Evolutionary conservation across 2,113 vertebrate species (phyloP).

Genomic region (Spilogale gracilis): DNA sequence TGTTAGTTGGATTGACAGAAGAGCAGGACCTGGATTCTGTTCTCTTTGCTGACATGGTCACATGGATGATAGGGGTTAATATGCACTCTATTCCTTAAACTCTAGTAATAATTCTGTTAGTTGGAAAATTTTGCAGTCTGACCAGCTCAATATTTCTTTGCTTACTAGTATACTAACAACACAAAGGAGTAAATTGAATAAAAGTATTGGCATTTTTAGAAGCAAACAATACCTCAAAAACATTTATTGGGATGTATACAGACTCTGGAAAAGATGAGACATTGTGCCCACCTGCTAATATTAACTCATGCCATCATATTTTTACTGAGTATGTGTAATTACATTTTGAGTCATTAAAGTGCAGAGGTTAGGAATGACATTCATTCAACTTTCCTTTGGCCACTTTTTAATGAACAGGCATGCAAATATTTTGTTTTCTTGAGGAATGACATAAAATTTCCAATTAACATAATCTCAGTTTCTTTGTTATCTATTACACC

Average conservation of each 20-base stretch:
- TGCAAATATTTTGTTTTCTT: slow-evolving; percentile 58
- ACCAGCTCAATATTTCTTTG: slow-evolving; percentile 45
- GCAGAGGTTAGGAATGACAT: neutral
- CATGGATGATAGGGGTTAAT: neutral
- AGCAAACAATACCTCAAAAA: neutral
- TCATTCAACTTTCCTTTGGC: neutral
- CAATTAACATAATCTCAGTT: slow-evolving; percentile 68
- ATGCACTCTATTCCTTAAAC: slow-evolving; percentile 39
- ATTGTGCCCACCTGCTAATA: neutral
- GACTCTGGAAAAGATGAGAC: neutral
- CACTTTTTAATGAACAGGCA: slow-evolving; percentile 46
- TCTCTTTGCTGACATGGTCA: slow-evolving; percentile 50
- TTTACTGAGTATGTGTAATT: neutral
- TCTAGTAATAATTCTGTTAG: neutral
- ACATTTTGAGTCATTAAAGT: slow-evolving; percentile 29
- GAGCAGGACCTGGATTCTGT: slow-evolving; percentile 33
- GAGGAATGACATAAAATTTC: slow-evolving; percentile 46
- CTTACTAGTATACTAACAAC: neutral
- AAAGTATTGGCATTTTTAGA: slow-evolving; percentile 11
- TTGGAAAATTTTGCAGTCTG: slow-evolving; percentile 35
- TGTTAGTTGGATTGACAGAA: slow-evolving; percentile 58
- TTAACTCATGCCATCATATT: neutral
- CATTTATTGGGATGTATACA: neutral
- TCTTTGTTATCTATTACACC: neutral
- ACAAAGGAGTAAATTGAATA: slow-evolving; percentile 24